Conservation (phyloP, 1,140 invertebrate species). For the Dreissena rostriformis region DNA sequence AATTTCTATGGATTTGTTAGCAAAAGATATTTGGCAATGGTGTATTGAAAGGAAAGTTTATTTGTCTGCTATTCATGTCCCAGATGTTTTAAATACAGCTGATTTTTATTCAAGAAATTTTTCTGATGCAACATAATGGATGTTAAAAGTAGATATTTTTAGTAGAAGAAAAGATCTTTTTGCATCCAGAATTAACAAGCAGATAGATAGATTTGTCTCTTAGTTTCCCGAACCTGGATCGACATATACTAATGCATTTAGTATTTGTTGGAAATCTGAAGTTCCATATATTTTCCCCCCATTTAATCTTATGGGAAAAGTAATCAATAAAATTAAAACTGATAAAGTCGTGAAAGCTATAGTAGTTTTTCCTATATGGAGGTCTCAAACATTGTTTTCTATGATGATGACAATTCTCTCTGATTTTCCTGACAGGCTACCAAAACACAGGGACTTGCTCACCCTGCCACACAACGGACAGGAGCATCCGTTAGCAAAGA, state of each 20-base stretch:
- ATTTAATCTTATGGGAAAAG: no score
- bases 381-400: slow-evolving; percentile 2
- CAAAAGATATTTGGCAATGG: slow-evolving; percentile 50
- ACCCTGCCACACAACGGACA: background rate
- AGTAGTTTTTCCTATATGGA: no score
- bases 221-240: slow-evolving; percentile 24
- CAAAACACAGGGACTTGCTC: slow-evolving; percentile 32
- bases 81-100: slow-evolving; percentile 33
- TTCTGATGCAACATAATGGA: slow-evolving; percentile 35
- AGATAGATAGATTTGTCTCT: slow-evolving; percentile 14
- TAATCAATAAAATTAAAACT: no score
- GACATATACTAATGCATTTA: slow-evolving; percentile 6
- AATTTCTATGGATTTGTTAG: slow-evolving; percentile 11
- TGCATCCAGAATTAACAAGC: slow-evolving; percentile 40
- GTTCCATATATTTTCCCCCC: slow-evolving; percentile 34
- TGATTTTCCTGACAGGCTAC: slow-evolving; percentile 31
- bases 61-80: slow-evolving; percentile 35
- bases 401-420: background rate
- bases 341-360: no score
- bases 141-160: slow-evolving; percentile 43
- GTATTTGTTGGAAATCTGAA: background rate
- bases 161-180: slow-evolving; percentile 35
- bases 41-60: slow-evolving; percentile 37
- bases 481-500: background rate
- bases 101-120: slow-evolving; percentile 46